Conservation (phyloP, 1,140 invertebrate genomes). For the Drosophila carrolli region DNA sequence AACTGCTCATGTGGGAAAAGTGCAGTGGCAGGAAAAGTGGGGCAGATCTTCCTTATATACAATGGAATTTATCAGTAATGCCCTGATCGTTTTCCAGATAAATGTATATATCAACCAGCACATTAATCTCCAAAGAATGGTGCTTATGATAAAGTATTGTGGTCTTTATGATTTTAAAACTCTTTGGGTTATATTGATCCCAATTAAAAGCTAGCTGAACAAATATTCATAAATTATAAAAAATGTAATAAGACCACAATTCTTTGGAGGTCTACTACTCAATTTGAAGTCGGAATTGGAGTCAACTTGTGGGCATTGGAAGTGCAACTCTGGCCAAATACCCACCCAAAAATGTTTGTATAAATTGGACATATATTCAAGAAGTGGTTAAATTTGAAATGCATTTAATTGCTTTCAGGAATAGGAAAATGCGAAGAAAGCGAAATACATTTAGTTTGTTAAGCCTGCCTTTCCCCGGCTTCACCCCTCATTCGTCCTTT, state of each 20-base stretch:
- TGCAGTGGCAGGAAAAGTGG: constrained; percentile 6
- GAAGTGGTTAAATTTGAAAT: not conserved
- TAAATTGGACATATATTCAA: not conserved
- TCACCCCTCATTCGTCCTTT: not conserved
- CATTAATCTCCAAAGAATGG: no score
- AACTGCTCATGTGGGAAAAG: constrained; percentile 21
- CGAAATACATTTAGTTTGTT: constrained; percentile 19
- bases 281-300: no score
- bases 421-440: not conserved
- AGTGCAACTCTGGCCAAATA: not conserved
- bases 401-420: constrained; percentile 45
- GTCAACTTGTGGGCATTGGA: no score
- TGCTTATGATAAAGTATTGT: not conserved
- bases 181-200: not conserved
- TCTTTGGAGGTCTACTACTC: no score
- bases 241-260: no score
- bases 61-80: not conserved
- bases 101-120: not conserved
- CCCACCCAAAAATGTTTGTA: not conserved
- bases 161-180: not conserved
- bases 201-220: no score
- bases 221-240: no score
- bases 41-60: not conserved
- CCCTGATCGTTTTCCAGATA: not conserved
- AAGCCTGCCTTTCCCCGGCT: constrained; percentile 31